Base-by-base conservation (phyloP, 2,797 vertebrate species). In the Myotis pilosus region DNA sequence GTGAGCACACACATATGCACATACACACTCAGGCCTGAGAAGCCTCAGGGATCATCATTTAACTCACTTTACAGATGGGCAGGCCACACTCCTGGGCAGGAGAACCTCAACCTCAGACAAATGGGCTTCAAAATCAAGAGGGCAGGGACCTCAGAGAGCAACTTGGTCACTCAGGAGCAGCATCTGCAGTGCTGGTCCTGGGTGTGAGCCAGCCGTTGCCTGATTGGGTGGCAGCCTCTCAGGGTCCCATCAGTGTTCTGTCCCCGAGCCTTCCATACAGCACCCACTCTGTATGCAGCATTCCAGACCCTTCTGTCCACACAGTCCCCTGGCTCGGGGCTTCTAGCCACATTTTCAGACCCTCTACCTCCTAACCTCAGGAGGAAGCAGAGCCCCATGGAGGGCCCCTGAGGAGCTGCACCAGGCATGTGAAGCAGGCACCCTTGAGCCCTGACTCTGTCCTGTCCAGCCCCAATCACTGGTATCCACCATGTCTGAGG, bases 231-330 rank as follows among this genome's bases (percentile, higher is more conserved):
- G 6, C 62, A 7, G 1, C 82, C 9, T 12, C 13, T 0, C 55
- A 15, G 23, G 25, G 90, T 36, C 30, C 22, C 8, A 5, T 36
- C 1, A 4, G 5, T 8, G 30, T 66, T 53, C 82, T 6, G 2
- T 69, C 38, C 5, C 49, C 0, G 0, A 9, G 49, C 64, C 38
- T 23, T 22, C 30, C 2, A 25, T 53, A 3, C 23, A 23, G 33
- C 17, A 12, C 57, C 57, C 6, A 16, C 57, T 74, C n/a, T 36
- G 38, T 74, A 69, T 28, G 47, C 44, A 16, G 36, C 15, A 41
- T 74, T 33, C 28, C 22, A 76, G 69, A 23, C 38, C 38, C 53
- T 60, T 74, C 84, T 47, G 38, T 33, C 60, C 36, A 62, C 16
- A 36, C 41, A 49, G 60, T 30, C 60, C 60, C 28, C 28, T 62